Evolutionary conservation across 2,888 invertebrate species (phyloP).

Genomic region (Hofmannophila pseudospretella): DNA sequence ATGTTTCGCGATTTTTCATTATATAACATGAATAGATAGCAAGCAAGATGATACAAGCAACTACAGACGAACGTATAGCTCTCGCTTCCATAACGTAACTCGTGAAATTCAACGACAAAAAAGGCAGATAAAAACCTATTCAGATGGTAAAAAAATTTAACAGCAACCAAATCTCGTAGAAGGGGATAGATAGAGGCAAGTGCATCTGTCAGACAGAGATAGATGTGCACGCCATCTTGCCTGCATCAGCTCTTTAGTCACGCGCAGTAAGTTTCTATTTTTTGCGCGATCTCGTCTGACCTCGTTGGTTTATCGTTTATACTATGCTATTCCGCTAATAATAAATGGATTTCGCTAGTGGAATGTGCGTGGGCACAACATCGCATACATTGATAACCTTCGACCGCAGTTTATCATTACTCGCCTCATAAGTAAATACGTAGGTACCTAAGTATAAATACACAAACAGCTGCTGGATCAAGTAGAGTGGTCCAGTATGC

Average conservation of each 20-base stretch:
- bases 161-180: constrained; percentile 52
- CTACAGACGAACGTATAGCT: constrained; percentile 30
- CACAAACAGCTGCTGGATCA: constrained; percentile 5
- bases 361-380: constrained; percentile 44
- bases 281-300: constrained; percentile 71
- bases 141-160: constrained; percentile 56
- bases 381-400: constrained; percentile 57
- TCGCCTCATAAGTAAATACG: too few species aligned
- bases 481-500: constrained; percentile 19
- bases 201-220: constrained; percentile 45
- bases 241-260: constrained; percentile 68
- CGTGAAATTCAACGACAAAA: constrained; percentile 59
- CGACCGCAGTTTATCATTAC: constrained; percentile 43
- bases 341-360: constrained; percentile 61
- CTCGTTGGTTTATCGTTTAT: constrained; percentile 75
- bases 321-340: constrained; percentile 67
- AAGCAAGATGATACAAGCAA: constrained; percentile 33
- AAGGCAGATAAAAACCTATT: constrained; percentile 42
- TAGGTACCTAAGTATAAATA: too few species aligned
- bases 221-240: constrained; percentile 60
- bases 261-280: constrained; percentile 73
- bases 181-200: constrained; percentile 31
- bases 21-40: constrained; percentile 31
- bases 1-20: constrained; percentile 27
- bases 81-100: constrained; percentile 57